phyloP scores from a whole-genome alignment of 2,888 invertebrate genomes.

The Tinea pellionella region DNA sequence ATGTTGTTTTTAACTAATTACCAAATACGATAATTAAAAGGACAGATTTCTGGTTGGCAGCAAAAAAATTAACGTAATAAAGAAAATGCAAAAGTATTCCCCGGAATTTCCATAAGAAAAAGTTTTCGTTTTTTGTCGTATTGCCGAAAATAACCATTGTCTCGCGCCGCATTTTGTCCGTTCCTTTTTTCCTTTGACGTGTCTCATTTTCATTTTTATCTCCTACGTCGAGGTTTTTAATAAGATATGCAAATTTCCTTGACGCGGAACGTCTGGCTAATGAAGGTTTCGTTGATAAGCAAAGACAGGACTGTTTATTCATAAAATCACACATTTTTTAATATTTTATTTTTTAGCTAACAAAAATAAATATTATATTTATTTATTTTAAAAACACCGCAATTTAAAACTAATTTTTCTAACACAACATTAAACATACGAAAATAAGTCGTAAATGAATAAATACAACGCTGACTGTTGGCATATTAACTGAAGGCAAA shows the following conservation, averaged over 20 bases:
- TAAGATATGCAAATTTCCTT: conserved; percentile 60
- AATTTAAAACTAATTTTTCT: too few species aligned
- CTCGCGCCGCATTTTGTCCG: conserved; percentile 48
- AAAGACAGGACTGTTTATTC: neutral
- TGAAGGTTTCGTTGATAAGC: conserved; percentile 38
- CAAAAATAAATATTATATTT: neutral
- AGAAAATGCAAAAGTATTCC: conserved; percentile 64
- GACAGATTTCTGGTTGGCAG: conserved; percentile 53
- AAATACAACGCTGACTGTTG: conserved; percentile 39
- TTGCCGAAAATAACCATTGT: conserved; percentile 65
- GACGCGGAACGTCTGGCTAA: conserved; percentile 28
- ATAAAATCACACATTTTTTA: neutral
- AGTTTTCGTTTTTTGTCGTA: conserved; percentile 50
- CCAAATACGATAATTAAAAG: conserved; percentile 69
- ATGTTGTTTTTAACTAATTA: conserved; percentile 67
- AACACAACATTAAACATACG: too few species aligned
- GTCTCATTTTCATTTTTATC: conserved; percentile 66
- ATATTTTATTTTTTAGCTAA: neutral
- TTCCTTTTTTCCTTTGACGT: conserved; percentile 53
- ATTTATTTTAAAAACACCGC: neutral
- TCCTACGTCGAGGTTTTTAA: conserved; percentile 57
- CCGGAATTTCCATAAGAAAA: conserved; percentile 65
- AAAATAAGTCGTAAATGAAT: conserved; percentile 42
- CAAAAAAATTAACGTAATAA: conserved; percentile 49
- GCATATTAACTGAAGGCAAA: conserved; percentile 67